Evolutionary conservation across 1,140 invertebrate species (phyloP).

Genomic region (Varroa destructor): DNA sequence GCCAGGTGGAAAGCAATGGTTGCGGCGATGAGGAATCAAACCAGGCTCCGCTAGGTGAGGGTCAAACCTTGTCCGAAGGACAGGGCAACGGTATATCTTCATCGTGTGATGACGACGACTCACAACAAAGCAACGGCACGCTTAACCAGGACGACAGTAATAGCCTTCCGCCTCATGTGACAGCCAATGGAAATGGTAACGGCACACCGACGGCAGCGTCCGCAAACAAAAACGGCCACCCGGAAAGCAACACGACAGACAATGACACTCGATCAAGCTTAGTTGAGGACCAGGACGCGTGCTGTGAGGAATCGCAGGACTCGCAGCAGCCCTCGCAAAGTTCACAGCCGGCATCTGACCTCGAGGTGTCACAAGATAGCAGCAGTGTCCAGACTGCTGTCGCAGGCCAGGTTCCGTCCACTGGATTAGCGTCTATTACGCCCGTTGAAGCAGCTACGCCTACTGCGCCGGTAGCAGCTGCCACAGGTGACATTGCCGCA

Average conservation of each 20-base stretch:
- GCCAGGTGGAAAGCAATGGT: conserved; percentile 19
- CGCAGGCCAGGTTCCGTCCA: no score
- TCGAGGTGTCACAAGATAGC: conserved; percentile 21
- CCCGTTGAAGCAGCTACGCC: no score
- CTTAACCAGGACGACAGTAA: conserved; percentile 16
- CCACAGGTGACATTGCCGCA: no score
- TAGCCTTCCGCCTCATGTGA: neutral
- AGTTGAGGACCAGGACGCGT: conserved; percentile 5
- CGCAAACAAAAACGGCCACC: conserved; percentile 16
- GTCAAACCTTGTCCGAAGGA: neutral
- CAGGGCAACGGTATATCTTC: conserved; percentile 13
- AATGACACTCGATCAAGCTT: conserved; percentile 20
- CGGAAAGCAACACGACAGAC: conserved; percentile 18
- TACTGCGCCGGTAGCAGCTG: no score
- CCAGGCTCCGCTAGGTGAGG: neutral
- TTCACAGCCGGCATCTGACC: conserved; percentile 14
- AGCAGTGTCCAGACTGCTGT: neutral
- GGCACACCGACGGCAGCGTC: neutral
- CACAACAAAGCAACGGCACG: conserved; percentile 19
- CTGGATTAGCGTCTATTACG: no score
- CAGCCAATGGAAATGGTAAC: conserved; percentile 11
- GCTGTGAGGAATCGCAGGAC: no score
- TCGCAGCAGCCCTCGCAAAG: no score
- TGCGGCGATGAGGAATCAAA: conserved; percentile 23
- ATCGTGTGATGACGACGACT: conserved; percentile 25